Conservation (phyloP, 2,888 invertebrate species). For the Subacronicta megacephala region DNA sequence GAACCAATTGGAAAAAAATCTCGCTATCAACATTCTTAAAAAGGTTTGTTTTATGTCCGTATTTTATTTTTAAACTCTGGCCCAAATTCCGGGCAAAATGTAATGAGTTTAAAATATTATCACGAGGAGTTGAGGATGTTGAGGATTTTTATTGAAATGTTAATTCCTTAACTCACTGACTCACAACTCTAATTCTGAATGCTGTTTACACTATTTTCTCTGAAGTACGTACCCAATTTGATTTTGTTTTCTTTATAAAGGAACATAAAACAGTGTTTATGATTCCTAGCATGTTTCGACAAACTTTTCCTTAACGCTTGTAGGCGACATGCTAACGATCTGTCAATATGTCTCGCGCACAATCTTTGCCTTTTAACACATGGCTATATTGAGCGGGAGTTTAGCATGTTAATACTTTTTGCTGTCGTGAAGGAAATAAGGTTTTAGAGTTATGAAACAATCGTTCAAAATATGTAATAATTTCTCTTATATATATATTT, state of each 20-base stretch:
- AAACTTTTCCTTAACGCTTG: constrained; percentile 16
- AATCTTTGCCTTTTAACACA: constrained; percentile 50
- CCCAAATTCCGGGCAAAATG: too few relatives aligned
- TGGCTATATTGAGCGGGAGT: constrained; percentile 6
- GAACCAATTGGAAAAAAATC: constrained; percentile 89
- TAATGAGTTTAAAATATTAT: too few relatives aligned
- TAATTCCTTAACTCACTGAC: too few relatives aligned
- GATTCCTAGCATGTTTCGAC: constrained; percentile 14
- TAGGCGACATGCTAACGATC: constrained; percentile 41
- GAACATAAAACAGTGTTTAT: constrained; percentile 18
- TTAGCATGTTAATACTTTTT: constrained; percentile 26
- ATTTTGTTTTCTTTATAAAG: not conserved
- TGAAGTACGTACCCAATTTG: not conserved
- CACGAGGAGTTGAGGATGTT: too few relatives aligned
- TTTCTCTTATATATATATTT: too few relatives aligned
- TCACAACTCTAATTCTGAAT: too few relatives aligned
- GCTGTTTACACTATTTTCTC: too few relatives aligned
- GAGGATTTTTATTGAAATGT: too few relatives aligned
- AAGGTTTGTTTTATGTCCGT: constrained; percentile 59
- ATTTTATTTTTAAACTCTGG: not conserved
- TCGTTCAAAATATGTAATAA: too few relatives aligned
- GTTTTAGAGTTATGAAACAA: too few relatives aligned
- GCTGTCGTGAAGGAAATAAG: constrained; percentile 3
- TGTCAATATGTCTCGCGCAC: constrained; percentile 44
- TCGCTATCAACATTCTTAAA: constrained; percentile 91